Evolutionary conservation across 2,888 invertebrate genomes (phyloP).

Genomic region (Scaptomyza reducta): DNA sequence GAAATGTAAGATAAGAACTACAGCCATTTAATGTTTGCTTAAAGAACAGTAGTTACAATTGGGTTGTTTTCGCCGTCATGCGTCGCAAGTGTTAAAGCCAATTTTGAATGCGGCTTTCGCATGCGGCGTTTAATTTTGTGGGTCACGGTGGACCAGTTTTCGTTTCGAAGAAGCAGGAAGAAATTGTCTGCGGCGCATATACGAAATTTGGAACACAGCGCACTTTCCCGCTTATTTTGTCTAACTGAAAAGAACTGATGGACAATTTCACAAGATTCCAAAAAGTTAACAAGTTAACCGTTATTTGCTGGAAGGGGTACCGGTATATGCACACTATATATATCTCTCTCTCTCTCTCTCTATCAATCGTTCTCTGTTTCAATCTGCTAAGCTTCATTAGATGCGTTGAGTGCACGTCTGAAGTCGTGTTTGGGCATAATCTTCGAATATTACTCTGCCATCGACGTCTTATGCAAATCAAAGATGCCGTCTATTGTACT

Average conservation of each 20-base stretch:
- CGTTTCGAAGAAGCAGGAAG: conserved; percentile 52
- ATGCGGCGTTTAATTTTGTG: conserved; percentile 45
- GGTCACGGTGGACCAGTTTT: conserved; percentile 76
- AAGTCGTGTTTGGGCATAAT: conserved; percentile 53
- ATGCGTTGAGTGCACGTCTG: conserved; percentile 43
- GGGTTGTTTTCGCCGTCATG: conserved; percentile 3
- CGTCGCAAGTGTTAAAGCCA: conserved; percentile 44
- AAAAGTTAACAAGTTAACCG: conserved; percentile 25
- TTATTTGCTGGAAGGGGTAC: conserved; percentile 28
- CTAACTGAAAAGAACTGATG: conserved; percentile 15
- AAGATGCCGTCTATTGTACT: conserved; percentile 1
- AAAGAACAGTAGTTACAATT: background rate
- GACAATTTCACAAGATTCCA: conserved; percentile 28
- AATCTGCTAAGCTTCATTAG: conserved; percentile 31
- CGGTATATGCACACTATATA: conserved; percentile 8
- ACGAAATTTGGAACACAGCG: conserved; percentile 30
- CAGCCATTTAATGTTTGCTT: background rate
- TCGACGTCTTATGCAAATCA: conserved; percentile 65
- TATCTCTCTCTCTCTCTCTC: background rate
- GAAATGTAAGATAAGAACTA: background rate
- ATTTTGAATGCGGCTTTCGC: conserved; percentile 25
- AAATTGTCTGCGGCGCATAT: conserved; percentile 61
- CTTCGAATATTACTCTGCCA: conserved; percentile 23
- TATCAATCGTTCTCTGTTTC: background rate
- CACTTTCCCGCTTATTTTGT: conserved; percentile 14